phyloP scores from a whole-genome alignment of 2,113 vertebrate genomes.

The Argyrosomus japonicus region DNA sequence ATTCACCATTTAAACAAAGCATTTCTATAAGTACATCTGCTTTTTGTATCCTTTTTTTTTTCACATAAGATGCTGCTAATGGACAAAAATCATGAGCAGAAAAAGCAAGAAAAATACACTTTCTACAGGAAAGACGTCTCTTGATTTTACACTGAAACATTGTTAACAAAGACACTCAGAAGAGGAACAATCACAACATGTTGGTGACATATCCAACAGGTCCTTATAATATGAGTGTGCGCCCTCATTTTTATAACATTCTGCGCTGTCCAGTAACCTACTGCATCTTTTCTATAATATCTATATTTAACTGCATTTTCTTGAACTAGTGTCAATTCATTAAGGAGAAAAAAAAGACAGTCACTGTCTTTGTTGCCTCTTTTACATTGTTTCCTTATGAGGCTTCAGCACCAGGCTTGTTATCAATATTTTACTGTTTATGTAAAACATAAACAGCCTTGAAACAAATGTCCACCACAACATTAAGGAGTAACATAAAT shows the following conservation, averaged over 20 bases:
- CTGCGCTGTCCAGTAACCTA: constrained; percentile 57
- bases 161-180: constrained; percentile 58
- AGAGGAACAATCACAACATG: constrained; percentile 50
- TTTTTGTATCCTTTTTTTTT: constrained; percentile 26
- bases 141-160: constrained; percentile 60
- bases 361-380: constrained; percentile 32
- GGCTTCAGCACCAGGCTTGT: constrained; percentile 8
- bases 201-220: constrained; percentile 39
- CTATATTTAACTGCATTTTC: constrained; percentile 7
- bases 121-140: constrained; percentile 43
- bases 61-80: constrained; percentile 49
- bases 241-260: constrained; percentile 59
- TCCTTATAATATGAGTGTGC: constrained; percentile 9
- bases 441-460: constrained; percentile 13
- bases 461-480: constrained; percentile 36
- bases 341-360: constrained; percentile 17
- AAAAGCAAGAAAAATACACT: constrained; percentile 55
- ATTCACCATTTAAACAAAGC: constrained; percentile 64
- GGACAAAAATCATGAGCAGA: constrained; percentile 70
- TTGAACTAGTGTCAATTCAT: constrained; percentile 3
- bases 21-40: constrained; percentile 25
- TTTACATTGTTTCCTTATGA: neutral
- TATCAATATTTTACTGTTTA: constrained; percentile 14
- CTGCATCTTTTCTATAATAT: constrained; percentile 26
- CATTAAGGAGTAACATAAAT: constrained; percentile 42